Evolutionary conservation across 2,797 vertebrate genomes (phyloP), one percentile per base, ranked within the genome.

Genomic region (Hippopotamyrus pictus): DNA sequence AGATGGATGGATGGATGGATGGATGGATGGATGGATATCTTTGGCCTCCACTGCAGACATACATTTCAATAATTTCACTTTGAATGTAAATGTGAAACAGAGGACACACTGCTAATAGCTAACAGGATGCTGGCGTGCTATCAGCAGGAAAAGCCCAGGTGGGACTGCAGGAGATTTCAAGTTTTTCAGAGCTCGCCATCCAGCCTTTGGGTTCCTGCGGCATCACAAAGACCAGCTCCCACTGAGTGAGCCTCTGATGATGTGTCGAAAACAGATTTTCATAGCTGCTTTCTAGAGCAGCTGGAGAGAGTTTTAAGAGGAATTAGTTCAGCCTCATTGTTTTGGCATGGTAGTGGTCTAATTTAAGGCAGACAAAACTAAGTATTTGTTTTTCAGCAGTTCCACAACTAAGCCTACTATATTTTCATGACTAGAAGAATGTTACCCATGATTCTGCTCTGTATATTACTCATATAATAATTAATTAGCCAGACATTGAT

Each of bases 241-340:
- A 3, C 41, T 48, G 82, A 84, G 8, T 29, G 41, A 50, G 19
- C 50, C 82, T 84, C 82, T 50, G 84, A 48, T 54, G 50, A 51
- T 17, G 46, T 22, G 84, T 50, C 1, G 41, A 86, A 48, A 25
- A 50, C 22, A 86, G 48, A 51, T 86, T 86, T 53, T 29, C 84
- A 54, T 22, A 37, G 84, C 50, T 86, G 84, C 25, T 53, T 51
- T 86, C n/a, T 37, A 22, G 9, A 86, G 48, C 48, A 51, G 50
- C 22, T 54, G 84, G 50, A 54, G 84, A 86, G 84, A 48, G 84
- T 51, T 86, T 86, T 25, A 54, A 51, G 22, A 86, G 25, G 84
- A 86, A 86, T 86, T 54, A 86, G 84, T 86, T 50, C 29, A 53
- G 84, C 84, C 84, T 86, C 84, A 86, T 86, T 37, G 25, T 86